Evolutionary conservation across 1,140 invertebrate species (phyloP).

Genomic region (Anastrepha ludens): DNA sequence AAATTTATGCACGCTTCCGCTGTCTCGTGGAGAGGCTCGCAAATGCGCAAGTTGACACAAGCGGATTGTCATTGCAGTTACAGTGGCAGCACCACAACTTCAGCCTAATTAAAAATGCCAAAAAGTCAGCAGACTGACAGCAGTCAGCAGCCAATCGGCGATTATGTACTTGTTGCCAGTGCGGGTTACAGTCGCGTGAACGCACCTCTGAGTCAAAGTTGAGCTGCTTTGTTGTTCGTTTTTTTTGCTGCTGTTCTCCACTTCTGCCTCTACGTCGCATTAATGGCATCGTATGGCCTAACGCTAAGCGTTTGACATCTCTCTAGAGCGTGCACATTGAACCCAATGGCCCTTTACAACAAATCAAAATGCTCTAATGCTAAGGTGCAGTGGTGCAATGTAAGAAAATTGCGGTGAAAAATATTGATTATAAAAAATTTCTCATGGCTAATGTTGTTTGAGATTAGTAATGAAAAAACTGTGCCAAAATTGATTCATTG

Average conservation of each 20-base stretch:
- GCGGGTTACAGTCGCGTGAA: neutral
- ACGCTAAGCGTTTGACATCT: slow-evolving; percentile 29
- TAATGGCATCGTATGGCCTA: neutral
- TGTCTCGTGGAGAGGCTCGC: neutral
- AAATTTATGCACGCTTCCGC: slow-evolving; percentile 15
- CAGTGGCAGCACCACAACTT: slow-evolving; percentile 55
- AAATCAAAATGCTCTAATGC: neutral
- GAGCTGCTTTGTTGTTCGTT: neutral
- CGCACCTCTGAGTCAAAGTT: slow-evolving; percentile 11
- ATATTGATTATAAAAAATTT: too few relatives aligned
- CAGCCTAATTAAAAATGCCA: slow-evolving; percentile 71
- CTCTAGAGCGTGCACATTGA: slow-evolving; percentile 59
- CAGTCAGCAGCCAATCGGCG: slow-evolving; percentile 56
- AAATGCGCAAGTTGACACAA: neutral
- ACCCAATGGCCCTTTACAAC: neutral
- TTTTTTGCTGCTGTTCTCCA: neutral
- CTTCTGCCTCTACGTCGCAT: neutral
- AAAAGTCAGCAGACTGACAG: slow-evolving; percentile 62
- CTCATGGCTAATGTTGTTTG: too few relatives aligned
- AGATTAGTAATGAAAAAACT: too few relatives aligned
- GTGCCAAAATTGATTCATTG: too few relatives aligned
- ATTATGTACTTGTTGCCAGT: neutral
- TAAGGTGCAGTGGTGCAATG: neutral
- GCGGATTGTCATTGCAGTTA: neutral
- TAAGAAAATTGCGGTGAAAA: too few relatives aligned